These are phyloP conservation scores for Merops nubicus DNA, from an alignment of 2,113 vertebrate species.

Conservation along the genomic window DNA sequence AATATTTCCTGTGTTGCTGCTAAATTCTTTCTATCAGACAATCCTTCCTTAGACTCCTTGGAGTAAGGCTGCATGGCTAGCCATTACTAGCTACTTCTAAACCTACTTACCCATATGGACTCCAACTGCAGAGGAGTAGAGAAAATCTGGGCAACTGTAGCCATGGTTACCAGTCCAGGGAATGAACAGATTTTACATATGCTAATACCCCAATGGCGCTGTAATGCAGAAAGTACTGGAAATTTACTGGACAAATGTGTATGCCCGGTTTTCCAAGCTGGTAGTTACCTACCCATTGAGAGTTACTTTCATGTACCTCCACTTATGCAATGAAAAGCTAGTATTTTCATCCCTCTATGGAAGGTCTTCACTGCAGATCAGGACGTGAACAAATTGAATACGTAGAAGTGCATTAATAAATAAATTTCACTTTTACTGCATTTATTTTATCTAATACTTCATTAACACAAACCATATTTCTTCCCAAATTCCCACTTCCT, in stretches of 20 bases:
- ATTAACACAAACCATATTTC: neutral
- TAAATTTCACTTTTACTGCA: neutral
- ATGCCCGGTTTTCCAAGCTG: neutral
- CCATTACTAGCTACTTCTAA: neutral
- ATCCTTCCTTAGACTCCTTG: neutral
- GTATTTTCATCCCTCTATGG: neutral
- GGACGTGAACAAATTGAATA: neutral
- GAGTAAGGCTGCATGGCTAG: neutral
- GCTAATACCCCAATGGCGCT: neutral
- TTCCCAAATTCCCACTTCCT: neutral
- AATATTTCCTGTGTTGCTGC: neutral
- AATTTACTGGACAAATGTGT: neutral
- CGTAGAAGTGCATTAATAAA: conserved; percentile 18
- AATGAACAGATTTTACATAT: conserved; percentile 6
- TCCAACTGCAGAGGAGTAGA: neutral
- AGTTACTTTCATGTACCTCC: neutral
- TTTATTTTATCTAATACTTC: conserved; percentile 12
- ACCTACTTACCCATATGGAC: neutral
- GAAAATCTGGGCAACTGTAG: conserved; percentile 13
- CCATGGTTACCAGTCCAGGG: conserved; percentile 1
- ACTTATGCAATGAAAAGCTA: neutral
- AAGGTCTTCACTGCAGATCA: neutral
- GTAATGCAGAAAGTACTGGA: neutral
- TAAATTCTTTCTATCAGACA: neutral
- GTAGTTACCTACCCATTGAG: neutral